Percentiles rank a stretch among this genome's conserved stretches.
Evolutionary conservation across 2,113 vertebrate genomes (phyloP).

Genomic region (Neolamprologus sp.): DNA sequence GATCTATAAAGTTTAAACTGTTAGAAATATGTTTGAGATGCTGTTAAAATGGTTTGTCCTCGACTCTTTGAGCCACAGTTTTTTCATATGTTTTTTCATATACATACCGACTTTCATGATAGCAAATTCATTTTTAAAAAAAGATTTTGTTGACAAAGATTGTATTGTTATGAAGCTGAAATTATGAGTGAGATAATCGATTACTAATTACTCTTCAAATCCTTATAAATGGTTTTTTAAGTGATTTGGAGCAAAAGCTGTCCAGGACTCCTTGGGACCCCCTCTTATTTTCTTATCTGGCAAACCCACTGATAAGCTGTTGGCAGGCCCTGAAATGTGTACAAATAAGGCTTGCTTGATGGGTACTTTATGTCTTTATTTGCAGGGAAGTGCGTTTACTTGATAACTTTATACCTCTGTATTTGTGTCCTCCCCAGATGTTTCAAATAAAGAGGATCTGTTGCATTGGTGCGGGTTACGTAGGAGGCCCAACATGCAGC

Average conservation of each 20-base stretch:
- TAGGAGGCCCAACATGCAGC: conserved; percentile 94
- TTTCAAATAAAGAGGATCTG: conserved; percentile 94
- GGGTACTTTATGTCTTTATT: background rate
- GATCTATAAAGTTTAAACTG: background rate
- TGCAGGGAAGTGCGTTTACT: background rate
- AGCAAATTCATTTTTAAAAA: background rate
- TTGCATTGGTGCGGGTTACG: conserved; percentile 96
- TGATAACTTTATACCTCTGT: background rate
- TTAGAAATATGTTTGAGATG: background rate
- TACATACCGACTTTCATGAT: background rate
- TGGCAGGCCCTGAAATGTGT: background rate
- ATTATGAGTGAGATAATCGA: background rate
- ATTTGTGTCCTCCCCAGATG: conserved; percentile 68
- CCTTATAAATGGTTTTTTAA: background rate
- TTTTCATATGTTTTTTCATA: background rate
- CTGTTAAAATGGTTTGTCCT: background rate
- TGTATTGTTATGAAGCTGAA: background rate
- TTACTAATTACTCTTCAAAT: background rate
- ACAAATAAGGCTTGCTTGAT: background rate
- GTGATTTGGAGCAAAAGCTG: background rate
- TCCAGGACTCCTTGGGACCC: background rate
- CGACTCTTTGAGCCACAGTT: background rate
- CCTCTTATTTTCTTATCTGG: background rate
- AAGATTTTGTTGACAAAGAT: background rate
- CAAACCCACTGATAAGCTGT: background rate